Percentiles rank a stretch among this genome's conserved stretches.
Conservation (phyloP, 2,113 vertebrate genomes). For the Porphyrio hochstetteri region DNA sequence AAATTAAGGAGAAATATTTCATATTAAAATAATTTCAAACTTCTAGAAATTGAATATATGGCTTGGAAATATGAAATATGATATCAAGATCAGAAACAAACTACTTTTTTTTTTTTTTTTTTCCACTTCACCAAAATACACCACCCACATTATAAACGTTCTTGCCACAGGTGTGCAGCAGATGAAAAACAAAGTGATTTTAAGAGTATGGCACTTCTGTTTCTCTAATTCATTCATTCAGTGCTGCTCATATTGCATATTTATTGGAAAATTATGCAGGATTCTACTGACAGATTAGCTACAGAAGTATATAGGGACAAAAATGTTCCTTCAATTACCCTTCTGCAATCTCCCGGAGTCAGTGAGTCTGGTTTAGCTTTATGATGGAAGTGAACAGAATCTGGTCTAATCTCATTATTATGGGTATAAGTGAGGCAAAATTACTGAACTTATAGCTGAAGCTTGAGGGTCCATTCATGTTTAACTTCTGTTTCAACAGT, state of each 20-base stretch:
- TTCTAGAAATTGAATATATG: background rate
- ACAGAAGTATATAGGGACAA: background rate
- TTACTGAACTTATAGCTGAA: background rate
- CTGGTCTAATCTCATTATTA: background rate
- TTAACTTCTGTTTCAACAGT: background rate
- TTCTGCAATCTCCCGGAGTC: background rate
- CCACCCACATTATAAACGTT: background rate
- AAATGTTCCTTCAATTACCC: background rate
- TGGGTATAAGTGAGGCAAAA: background rate
- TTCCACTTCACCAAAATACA: background rate
- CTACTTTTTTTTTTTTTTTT: background rate
- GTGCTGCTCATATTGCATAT: background rate
- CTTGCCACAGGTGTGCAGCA: background rate
- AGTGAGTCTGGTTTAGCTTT: background rate
- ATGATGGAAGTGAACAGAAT: background rate
- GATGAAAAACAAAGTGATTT: slow-evolving; percentile 4
- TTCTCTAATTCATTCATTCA: background rate
- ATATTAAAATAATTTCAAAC: background rate
- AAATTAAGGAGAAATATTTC: background rate
- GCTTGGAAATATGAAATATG: background rate
- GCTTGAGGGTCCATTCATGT: background rate
- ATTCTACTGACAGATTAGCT: background rate
- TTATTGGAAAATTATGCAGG: slow-evolving; percentile 18
- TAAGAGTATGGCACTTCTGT: background rate
- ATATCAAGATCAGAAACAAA: background rate